Conservation (phyloP, 2,797 vertebrate species). For the Xyrichtys novacula region DNA sequence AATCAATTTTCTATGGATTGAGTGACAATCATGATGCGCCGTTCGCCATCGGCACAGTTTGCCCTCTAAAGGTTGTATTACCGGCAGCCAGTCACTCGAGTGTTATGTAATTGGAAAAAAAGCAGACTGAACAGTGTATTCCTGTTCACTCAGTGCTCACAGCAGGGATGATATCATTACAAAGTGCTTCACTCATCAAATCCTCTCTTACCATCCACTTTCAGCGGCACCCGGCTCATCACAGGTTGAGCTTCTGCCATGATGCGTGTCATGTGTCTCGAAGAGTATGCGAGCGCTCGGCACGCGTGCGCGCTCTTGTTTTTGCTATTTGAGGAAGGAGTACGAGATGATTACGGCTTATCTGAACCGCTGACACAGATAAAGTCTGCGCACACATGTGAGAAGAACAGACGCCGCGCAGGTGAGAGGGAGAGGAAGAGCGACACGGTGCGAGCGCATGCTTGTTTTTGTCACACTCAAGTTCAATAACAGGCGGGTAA, state of each 20-base stretch:
- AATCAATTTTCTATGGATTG: slow-evolving; percentile 62
- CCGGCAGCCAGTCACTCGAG: slow-evolving; percentile 58
- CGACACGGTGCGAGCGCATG: neutral
- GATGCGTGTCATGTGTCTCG: slow-evolving; percentile 34
- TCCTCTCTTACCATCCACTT: slow-evolving; percentile 59
- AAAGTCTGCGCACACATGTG: neutral
- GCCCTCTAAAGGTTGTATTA: slow-evolving; percentile 70
- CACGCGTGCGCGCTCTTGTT: neutral
- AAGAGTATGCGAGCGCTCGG: neutral
- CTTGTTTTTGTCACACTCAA: no score
- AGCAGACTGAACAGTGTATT: slow-evolving; percentile 53
- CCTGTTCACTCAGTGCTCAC: slow-evolving; percentile 55
- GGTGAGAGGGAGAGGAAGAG: slow-evolving; percentile 20
- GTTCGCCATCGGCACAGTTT: slow-evolving; percentile 30
- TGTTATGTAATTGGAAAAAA: slow-evolving; percentile 69
- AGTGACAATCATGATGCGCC: slow-evolving; percentile 32
- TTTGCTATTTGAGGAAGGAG: slow-evolving; percentile 24
- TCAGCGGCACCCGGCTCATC: slow-evolving; percentile 44
- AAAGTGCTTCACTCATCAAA: slow-evolving; percentile 77
- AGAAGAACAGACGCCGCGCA: slow-evolving; percentile 27
- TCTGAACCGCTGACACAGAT: slow-evolving; percentile 26
- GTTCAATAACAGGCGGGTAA: no score
- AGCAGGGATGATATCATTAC: slow-evolving; percentile 71
- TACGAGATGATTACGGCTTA: slow-evolving; percentile 25
- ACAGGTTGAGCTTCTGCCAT: slow-evolving; percentile 32